phyloP scores from a whole-genome alignment of 2,888 invertebrate genomes.

The Eristalinus aeneus region DNA sequence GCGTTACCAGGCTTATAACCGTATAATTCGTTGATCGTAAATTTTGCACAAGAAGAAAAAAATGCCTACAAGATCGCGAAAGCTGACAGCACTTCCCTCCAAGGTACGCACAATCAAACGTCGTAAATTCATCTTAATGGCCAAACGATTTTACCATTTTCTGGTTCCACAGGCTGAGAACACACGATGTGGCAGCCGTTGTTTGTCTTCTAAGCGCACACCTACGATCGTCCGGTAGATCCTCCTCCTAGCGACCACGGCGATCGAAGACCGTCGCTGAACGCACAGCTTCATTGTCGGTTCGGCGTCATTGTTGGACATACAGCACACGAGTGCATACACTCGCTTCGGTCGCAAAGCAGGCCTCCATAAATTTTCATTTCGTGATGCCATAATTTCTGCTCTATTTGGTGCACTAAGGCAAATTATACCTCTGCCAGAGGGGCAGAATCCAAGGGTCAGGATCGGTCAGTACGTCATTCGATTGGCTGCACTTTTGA shows the following conservation, averaged over 20 bases:
- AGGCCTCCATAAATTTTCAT: constrained; percentile 65
- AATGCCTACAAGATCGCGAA: constrained; percentile 33
- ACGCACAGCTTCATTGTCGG: constrained; percentile 48
- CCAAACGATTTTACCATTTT: constrained; percentile 62
- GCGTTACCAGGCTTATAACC: constrained; percentile 44
- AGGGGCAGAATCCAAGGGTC: constrained; percentile 41
- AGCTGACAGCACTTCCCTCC: constrained; percentile 63
- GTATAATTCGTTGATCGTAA: constrained; percentile 56
- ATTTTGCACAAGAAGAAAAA: constrained; percentile 17
- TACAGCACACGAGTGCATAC: constrained; percentile 34
- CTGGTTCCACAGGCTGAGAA: constrained; percentile 35
- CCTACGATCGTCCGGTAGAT: constrained; percentile 54
- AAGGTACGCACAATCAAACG: constrained; percentile 67
- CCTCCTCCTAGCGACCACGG: constrained; percentile 12
- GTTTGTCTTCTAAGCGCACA: constrained; percentile 60
- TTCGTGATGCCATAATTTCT: constrained; percentile 71
- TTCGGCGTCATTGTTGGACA: constrained; percentile 29
- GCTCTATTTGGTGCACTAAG: constrained; percentile 65
- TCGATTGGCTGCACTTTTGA: constrained; percentile 52
- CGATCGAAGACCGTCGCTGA: constrained; percentile 20
- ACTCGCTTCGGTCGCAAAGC: constrained; percentile 29
- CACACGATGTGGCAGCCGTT: constrained; percentile 54
- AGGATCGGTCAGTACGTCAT: constrained; percentile 56
- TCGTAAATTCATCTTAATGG: constrained; percentile 67
- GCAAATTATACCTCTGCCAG: constrained; percentile 54